These are phyloP conservation scores for Heliangelus exortis DNA, from an alignment of 2,797 vertebrate species.

Conservation along the genomic window DNA sequence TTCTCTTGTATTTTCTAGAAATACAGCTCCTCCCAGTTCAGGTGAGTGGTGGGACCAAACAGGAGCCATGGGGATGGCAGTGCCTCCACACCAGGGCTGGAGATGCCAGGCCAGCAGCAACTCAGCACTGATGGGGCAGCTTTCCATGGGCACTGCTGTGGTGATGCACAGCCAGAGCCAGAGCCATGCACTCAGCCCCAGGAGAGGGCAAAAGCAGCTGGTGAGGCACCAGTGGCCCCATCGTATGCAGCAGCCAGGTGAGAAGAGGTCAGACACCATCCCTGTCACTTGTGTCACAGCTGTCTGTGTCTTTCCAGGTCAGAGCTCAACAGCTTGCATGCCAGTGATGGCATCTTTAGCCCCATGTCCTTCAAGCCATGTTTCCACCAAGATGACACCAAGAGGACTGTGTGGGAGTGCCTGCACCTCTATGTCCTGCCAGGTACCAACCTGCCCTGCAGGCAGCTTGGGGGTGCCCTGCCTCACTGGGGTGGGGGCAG, in stretches of 20 bases:
- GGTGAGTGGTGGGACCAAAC: conserved; percentile 62
- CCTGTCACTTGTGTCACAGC: rapidly evolving
- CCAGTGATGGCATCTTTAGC: conserved; percentile 76
- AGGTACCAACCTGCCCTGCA: conserved; percentile 47
- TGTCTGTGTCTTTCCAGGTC: conserved; percentile 19
- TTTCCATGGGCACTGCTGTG: neutral
- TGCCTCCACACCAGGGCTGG: neutral
- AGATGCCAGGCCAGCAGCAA: neutral
- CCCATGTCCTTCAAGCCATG: conserved; percentile 84
- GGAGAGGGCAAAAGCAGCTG: neutral
- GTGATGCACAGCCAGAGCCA: neutral
- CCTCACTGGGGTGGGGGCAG: no score
- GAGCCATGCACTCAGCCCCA: neutral
- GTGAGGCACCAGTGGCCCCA: neutral
- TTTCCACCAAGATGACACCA: conserved; percentile 86
- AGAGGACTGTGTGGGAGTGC: conserved; percentile 86
- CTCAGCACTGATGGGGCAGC: neutral
- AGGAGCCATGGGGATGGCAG: neutral
- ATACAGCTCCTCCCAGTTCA: conserved; percentile 77
- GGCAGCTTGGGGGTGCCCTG: rapidly evolving
- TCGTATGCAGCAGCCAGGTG: neutral
- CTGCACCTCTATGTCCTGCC: conserved; percentile 84
- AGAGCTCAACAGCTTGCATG: conserved; percentile 75
- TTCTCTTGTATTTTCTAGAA: conserved; percentile 78
- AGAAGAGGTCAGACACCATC: neutral